These are phyloP conservation scores for Martes martes DNA, from an alignment of 2,113 vertebrate species.

Conservation along the genomic window DNA sequence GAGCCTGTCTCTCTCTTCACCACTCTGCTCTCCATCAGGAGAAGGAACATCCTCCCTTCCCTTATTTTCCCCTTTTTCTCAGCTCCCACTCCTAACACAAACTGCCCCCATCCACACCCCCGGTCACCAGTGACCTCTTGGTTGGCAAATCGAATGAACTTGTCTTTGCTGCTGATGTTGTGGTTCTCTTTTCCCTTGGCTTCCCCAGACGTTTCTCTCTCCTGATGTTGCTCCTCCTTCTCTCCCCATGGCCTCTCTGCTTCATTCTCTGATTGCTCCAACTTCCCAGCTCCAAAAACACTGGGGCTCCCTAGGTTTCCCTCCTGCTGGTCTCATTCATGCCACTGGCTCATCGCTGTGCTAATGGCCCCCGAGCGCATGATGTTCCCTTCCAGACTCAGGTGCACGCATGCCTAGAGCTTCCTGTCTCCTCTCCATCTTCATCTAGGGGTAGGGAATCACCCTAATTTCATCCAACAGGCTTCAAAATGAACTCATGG, in stretches of 20 bases:
- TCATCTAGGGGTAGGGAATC: neutral
- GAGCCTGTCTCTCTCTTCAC: neutral
- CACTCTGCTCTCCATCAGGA: neutral
- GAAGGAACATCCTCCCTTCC: neutral
- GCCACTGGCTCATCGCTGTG: neutral
- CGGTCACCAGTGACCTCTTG: neutral
- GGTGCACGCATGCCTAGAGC: fast-evolving
- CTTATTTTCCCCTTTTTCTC: neutral
- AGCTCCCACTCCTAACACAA: neutral
- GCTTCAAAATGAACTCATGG: neutral
- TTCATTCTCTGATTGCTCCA: neutral
- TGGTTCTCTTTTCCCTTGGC: neutral
- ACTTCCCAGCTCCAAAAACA: neutral
- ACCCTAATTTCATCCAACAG: neutral
- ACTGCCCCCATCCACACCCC: neutral
- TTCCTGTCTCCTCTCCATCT: neutral
- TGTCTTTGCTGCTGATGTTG: neutral
- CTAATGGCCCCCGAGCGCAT: neutral
- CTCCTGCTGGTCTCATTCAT: neutral
- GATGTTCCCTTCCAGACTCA: neutral
- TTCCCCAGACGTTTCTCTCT: neutral
- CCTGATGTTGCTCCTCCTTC: neutral
- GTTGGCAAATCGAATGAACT: neutral
- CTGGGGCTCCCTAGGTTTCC: neutral
- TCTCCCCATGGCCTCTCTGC: too few relatives aligned